These are phyloP conservation scores for Hafferia zeledoni DNA, from an alignment of 2,797 vertebrate species.

Conservation along the genomic window DNA sequence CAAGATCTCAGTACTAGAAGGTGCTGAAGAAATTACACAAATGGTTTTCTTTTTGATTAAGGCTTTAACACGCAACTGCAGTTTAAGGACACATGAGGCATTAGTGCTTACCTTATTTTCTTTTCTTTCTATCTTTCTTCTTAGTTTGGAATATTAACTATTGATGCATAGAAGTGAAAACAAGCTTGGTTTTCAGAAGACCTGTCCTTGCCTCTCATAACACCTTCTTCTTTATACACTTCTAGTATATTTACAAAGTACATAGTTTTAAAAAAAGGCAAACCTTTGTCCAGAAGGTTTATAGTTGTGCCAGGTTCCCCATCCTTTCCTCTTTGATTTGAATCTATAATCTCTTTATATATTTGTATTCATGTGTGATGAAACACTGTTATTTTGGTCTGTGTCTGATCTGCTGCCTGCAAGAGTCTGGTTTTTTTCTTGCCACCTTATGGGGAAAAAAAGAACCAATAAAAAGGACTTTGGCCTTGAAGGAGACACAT, in stretches of 20 bases:
- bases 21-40: background rate
- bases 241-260: background rate
- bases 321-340: constrained; percentile 9
- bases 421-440: no score
- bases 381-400: no score
- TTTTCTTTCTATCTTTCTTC: background rate
- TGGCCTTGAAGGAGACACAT: no score
- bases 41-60: background rate
- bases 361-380: no score
- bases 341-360: background rate
- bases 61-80: background rate
- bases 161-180: background rate
- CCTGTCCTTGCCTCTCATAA: background rate
- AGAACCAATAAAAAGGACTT: no score
- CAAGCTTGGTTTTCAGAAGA: background rate
- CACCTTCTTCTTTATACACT: background rate
- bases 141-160: background rate
- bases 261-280: background rate
- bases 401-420: no score
- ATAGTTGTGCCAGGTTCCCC: background rate
- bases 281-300: background rate
- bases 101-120: background rate
- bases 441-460: no score
- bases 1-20: background rate
- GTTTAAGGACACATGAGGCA: background rate